Evolutionary conservation across 1,140 invertebrate genomes (phyloP), one percentile per base, ranked within the genome.

Genomic region (Drosophila ercepeae): DNA sequence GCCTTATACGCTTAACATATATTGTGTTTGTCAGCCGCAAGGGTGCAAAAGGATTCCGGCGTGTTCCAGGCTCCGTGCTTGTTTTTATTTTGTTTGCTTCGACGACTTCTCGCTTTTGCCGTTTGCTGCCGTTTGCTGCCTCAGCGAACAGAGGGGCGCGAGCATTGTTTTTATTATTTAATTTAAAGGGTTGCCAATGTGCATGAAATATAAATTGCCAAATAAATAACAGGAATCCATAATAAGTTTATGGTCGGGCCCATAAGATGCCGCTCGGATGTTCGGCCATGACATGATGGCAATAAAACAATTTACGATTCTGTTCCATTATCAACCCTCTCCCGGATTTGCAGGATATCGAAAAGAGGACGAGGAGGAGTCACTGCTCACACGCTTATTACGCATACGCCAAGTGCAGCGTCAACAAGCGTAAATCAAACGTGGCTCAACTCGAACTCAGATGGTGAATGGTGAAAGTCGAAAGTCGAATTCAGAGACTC

Each of bases 351-450:
- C 36, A 16, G 14, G n/a, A 39, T 39, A 14, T 39, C n/a, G 14
- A n/a, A 36, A n/a, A 3, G 34, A 11, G 27, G 27, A 21, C 45
- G 53, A 54, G 60, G 51, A 39, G 67, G 34, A 44, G 57, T 65
- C 63, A 39, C 29, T 27, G 72, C 72, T 59, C 51, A 64, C 70
- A 73, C 70, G 71, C 70, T 74, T 84, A 79, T 86, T 67, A 84
- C 75, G 71, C 59, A 75, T 79, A 65, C 70, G 65, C 64, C 81
- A 84, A 86, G 77, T 83, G 79, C 60, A 75, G 25, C 59, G 72
- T 75, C 72, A 73, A 60, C 59, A 60, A 61, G 64, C 64, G 81
- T 75, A 78, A 78, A 73, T 84, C 79, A 84, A 81, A 86, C 52
- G 51, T 69, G 76, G 61, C 78, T 76, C 67, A 50, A 11, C 55